Evolutionary conservation across 2,113 vertebrate species (phyloP), one percentile per base, ranked within the genome.

Genomic region (Chlamydotis undulata): DNA sequence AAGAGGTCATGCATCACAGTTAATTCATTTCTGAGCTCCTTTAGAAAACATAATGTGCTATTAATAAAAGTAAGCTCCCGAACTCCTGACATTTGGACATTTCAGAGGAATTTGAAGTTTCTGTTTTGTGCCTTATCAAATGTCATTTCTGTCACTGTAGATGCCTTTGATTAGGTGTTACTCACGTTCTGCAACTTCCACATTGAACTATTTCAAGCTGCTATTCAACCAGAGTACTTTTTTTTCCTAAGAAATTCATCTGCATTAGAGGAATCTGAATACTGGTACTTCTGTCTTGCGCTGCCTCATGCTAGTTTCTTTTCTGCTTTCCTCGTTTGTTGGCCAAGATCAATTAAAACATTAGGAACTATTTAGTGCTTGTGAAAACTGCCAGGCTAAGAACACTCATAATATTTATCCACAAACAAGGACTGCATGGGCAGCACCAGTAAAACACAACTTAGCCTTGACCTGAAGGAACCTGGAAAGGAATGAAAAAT

Each of bases 321-420:
- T 89, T 78, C 52, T 0, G 0, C 31, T 94, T 93, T 86, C 33
- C 19, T 59, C 3, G 1, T 61, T 57, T 76, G 52, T 86, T 89
- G 50, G n/a, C 22, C 35, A 92, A 74, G 74, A 82, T 65, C 37
- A 83, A 19, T 74, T 55, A 77, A 90, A 94, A 41, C 17, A 59
- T 63, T 61, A 57, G 50, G 67, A 95, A 90, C 45, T 55, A 50
- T 63, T 59, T 57, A 61, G 37, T n/a, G 19, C 47, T 90, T 63
- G 59, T 92, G 93, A 86, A 94, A 94, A 64, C 35, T 83, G 43
- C 25, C 76, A 83, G 47, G 55, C 59, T 81, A 43, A 95, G 80
- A 93, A 89, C 64, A 87, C 37, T 56, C 64, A 77, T 41, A 83
- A 81, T 94, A 93, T 94, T 95, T 95, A 92, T 70, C 71, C 79